Conservation (phyloP, 2,888 invertebrate genomes). For the Stegophylla sp. region DNA sequence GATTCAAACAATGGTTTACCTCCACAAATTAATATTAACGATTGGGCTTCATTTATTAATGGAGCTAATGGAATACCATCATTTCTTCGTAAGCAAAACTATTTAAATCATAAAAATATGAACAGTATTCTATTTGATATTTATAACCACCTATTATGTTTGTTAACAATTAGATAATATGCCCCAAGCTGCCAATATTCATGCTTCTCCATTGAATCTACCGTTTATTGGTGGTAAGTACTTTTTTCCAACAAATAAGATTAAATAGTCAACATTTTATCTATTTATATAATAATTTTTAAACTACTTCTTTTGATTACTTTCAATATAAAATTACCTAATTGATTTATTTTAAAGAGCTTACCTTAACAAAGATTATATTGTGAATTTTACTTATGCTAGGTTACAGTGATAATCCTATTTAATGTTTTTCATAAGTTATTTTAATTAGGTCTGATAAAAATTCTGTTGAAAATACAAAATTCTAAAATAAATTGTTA, state of each 20-base stretch:
- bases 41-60: neutral
- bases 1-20: neutral
- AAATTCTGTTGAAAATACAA: no score
- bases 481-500: no score
- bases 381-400: no score
- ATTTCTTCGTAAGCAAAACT: neutral
- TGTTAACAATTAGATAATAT: neutral
- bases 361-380: no score
- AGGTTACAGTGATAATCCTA: no score
- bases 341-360: no score
- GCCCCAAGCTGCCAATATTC: neutral
- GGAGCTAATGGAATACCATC: neutral
- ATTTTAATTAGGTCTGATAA: no score
- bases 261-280: neutral
- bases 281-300: neutral
- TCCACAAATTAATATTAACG: neutral
- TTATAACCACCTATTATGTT: neutral
- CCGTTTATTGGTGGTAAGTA: constrained; percentile 47
- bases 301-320: neutral
- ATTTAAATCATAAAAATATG: neutral
- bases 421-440: no score
- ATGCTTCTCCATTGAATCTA: neutral
- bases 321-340: no score
- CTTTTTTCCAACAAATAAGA: neutral
- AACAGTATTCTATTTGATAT: neutral